A percentile compares a stretch with the other conserved stretches of the same genome.
Conservation (phyloP, 2,888 invertebrate genomes). For the Pyrrhosoma nymphula region DNA sequence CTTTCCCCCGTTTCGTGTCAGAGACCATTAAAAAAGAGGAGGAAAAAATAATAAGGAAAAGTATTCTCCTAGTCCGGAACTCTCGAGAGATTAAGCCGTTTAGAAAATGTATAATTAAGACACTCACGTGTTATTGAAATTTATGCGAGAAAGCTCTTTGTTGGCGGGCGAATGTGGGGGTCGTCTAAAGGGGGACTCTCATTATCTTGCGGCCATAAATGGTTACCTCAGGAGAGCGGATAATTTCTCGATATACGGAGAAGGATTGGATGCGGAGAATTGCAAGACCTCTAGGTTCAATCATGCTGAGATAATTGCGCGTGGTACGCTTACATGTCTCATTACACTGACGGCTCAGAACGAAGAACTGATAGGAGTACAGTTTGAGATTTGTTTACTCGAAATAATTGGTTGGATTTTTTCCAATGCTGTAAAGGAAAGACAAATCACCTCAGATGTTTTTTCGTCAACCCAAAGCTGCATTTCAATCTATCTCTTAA, state of each 20-base stretch:
- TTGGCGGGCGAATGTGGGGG: neutral
- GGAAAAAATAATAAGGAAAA: neutral
- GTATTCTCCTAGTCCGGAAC: neutral
- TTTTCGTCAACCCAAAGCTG: no score
- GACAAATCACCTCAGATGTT: no score
- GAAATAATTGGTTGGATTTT: no score
- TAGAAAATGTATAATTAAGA: constrained; percentile 38
- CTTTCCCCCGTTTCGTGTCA: neutral
- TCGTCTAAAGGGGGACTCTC: neutral
- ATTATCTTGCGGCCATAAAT: neutral
- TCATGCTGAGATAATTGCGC: neutral
- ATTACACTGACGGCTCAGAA: no score
- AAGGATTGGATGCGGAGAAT: neutral
- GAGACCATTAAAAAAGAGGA: neutral
- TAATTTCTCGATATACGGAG: neutral
- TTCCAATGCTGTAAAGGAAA: no score
- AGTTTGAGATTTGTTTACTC: no score
- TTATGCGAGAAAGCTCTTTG: constrained; percentile 9
- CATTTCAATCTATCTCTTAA: no score
- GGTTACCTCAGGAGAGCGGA: neutral
- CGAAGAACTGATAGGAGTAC: no score
- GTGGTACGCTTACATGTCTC: no score
- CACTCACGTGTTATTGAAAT: constrained; percentile 1
- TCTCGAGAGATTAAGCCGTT: constrained; percentile 19
- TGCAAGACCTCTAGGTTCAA: neutral